Base-by-base conservation (phyloP, 2,888 invertebrate genomes). In the Agrochola lychnidis region DNA sequence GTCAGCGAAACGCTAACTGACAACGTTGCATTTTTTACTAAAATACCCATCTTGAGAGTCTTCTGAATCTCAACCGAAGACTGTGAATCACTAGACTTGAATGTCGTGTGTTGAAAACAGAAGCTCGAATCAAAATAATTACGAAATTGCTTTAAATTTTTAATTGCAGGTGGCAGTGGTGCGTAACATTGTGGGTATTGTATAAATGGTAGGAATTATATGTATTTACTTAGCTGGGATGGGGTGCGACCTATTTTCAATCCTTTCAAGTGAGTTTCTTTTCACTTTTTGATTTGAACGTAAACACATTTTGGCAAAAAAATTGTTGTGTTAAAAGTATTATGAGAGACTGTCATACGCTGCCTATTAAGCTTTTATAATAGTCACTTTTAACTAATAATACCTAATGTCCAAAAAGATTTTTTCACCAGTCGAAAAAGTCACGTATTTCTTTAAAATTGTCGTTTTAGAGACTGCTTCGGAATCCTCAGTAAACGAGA, bases 1-100 rank as follows among this genome's bases (percentile, higher is more conserved):
- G 95, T 94, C 36, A 96, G 81, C 0, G 96, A 94, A 62, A 95
- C 78, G 19, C 92, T 86, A 1, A 95, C 85, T 0, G 96, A 94
- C 1, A 90, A 74, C 61, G 91, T 94, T 0, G 90, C 87, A 73
- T 96, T 96, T 79, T 91, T 90, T 64, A 95, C 91, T 0, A 93
- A 66, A 45, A 95, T 62, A 14, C 83, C 89, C 94, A 95, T 95
- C 72, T 86, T 86, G 70, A 73, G 62, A 4, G 6, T 12, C 36
- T 4, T 12, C 22, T n/a, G 1, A 36, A n/a, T 16, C 30, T 25
- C 42, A 16, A 56, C 30, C 25, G 16, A n/a, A 22, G 30, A 66
- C 73, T 51, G 12, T 45, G 42, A 53, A 48, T 19, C 19, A 19
- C n/a, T 42, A 42, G 22, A 59, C 14, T 61, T 45, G 81, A 79